These are phyloP conservation scores for Therioaphis trifolii DNA, from an alignment of 2,888 invertebrate species.

Conservation along the genomic window DNA sequence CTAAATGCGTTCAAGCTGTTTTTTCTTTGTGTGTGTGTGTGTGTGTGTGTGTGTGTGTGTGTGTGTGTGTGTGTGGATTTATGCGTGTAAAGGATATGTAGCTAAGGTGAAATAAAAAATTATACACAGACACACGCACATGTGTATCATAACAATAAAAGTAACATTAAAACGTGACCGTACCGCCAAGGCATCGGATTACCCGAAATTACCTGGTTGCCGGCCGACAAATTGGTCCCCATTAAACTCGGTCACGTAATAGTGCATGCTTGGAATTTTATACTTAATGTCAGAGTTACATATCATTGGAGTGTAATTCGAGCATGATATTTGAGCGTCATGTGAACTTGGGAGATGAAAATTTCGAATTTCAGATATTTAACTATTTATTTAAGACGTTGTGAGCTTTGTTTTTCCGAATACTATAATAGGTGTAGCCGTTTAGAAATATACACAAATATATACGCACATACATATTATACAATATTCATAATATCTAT, in stretches of 20 bases:
- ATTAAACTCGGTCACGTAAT: conserved; percentile 62
- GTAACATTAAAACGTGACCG: conserved; percentile 59
- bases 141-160: conserved; percentile 23
- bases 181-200: conserved; percentile 56
- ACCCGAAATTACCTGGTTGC: conserved; percentile 60
- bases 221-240: conserved; percentile 61
- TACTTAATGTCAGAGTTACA: neutral
- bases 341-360: neutral
- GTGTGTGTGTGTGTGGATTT: neutral
- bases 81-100: neutral
- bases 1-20: neutral
- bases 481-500: too few relatives aligned
- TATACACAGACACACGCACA: conserved; percentile 13
- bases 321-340: neutral
- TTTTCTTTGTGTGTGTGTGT: neutral
- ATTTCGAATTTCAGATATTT: neutral
- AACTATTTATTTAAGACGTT: too few relatives aligned
- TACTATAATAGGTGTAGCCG: too few relatives aligned
- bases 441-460: too few relatives aligned
- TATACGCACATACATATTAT: too few relatives aligned
- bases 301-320: neutral
- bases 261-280: conserved; percentile 31
- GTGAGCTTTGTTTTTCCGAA: too few relatives aligned
- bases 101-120: conserved; percentile 35
- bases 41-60: neutral